Evolutionary conservation across 2,888 invertebrate species (phyloP), one percentile per base, ranked within the genome.

Genomic region (Cosmia pyralina): DNA sequence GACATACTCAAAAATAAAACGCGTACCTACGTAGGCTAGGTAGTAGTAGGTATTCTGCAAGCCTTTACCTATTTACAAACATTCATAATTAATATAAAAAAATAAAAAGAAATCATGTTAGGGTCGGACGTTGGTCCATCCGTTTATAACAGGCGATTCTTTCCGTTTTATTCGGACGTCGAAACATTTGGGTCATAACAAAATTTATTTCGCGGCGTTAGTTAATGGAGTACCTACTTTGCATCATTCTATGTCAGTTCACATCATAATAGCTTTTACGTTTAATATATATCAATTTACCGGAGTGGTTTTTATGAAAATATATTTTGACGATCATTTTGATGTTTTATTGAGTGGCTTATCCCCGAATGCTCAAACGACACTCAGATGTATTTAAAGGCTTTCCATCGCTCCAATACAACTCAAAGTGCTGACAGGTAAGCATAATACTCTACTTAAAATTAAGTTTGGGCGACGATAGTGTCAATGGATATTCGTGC

Each of bases 111-210:
- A 75, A 73, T 63, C n/a, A 57, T 73, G 57, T 19, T 38, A 22
- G 41, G 38, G n/a, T 44, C 55, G 28, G 62, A 62, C n/a, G n/a
- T 77, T 62, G 38, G 17, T n/a, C 34, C 58, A 63, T 76, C 72
- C 46, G 38, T 46, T 63, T 48, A 41, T 15, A 63, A 41, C 63
- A 59, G 72, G 58, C 79, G 46, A 22, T 53, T 71, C 28, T 76
- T 78, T 79, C 63, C 79, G 79, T 44, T 71, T 58, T 48, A 78
- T 41, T 59, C 59, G 50, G 38, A 59, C 60, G 53, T 69, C 68
- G 71, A 64, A 78, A 79, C 2, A 77, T 71, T 77, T 63, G 19
- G 63, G 46, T 71, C 76, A 59, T 28, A 48, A 53, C 28, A 46
- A n/a, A n/a, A 66, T 28, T 44, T 28, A 28, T 77, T 66, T 48